These are phyloP conservation scores for Platysteira castanea DNA, from an alignment of 2,113 vertebrate species.

Conservation along the genomic window DNA sequence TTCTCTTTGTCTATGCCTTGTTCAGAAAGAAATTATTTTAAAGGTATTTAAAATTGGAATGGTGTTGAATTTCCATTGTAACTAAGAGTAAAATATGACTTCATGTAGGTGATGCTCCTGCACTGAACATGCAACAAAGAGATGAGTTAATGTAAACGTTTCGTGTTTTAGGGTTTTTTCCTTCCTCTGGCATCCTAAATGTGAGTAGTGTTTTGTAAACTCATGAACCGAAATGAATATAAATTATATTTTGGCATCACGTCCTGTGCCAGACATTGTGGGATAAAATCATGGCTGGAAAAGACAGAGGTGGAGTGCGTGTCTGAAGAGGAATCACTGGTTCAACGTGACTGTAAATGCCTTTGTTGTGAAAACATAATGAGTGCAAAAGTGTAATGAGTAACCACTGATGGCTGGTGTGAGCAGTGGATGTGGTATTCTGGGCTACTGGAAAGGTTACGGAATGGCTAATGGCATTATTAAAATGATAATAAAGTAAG, in stretches of 20 bases:
- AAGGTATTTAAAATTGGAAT: not conserved
- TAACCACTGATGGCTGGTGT: not conserved
- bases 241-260: not conserved
- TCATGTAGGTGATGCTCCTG: not conserved
- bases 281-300: not conserved
- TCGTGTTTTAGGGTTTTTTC: not conserved
- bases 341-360: not conserved
- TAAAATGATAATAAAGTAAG: constrained; percentile 4
- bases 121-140: not conserved
- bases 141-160: not conserved
- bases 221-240: not conserved
- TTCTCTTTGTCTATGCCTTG: not conserved
- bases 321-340: not conserved
- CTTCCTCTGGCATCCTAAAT: not conserved
- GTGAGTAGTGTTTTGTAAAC: not conserved
- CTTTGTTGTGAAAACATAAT: not conserved
- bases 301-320: not conserved
- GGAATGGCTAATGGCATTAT: constrained; percentile 36
- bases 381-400: not conserved
- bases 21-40: not conserved
- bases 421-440: not conserved
- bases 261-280: not conserved
- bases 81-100: not conserved
- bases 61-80: not conserved
- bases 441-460: constrained; percentile 26